Base-by-base conservation (phyloP, 1,140 invertebrate species). In the Hypsibius dujardini region DNA sequence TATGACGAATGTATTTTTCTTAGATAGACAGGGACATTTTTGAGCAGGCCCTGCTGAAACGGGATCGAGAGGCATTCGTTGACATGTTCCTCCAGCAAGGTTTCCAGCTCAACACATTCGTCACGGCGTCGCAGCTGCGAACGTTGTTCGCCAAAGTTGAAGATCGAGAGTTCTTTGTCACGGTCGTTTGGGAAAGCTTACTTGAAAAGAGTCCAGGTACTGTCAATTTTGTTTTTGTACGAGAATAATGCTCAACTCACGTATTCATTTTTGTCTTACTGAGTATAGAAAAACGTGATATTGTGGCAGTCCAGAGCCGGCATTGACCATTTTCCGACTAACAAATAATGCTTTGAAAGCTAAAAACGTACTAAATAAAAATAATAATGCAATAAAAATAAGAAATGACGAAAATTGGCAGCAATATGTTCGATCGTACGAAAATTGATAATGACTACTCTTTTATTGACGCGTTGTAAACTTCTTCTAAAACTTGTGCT, bases 1-100 rank as follows among this genome's bases (percentile, higher is more conserved):
- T 28, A 28, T 28, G 28, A 28, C 28, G 28, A 28, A 28, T 28
- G 28, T 28, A 28, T 28, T 28, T 67, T 67, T 3, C 62, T 67
- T 75, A 81, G 77, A 76, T 82, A 2, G 77, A 80, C 46, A 77
- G 79, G 71, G 74, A 77, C 42, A 74, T 81, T 46, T 81, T 82
- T 75, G 77, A 81, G 71, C 75, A 79, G 71, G 79, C 80, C 0
- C 71, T 82, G 42, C 56, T 80, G 3, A 74, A 77, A 70, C 75
- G 75, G 28, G 75, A 80, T 47, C 76, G 81, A 47, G 81, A 82
- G 75, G 78, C 77, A 50, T 82, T 82, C 75, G 77, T 82, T 0
- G 80, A 80, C 46, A 72, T 82, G 14, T 82, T 82, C 72, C 71
- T 82, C 2, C 76, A 79, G 47, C 76, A 79, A 69, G 79, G 79